These are phyloP conservation scores for Ooceraea biroi DNA, from an alignment of 1,140 invertebrate genomes.

Conservation along the genomic window DNA sequence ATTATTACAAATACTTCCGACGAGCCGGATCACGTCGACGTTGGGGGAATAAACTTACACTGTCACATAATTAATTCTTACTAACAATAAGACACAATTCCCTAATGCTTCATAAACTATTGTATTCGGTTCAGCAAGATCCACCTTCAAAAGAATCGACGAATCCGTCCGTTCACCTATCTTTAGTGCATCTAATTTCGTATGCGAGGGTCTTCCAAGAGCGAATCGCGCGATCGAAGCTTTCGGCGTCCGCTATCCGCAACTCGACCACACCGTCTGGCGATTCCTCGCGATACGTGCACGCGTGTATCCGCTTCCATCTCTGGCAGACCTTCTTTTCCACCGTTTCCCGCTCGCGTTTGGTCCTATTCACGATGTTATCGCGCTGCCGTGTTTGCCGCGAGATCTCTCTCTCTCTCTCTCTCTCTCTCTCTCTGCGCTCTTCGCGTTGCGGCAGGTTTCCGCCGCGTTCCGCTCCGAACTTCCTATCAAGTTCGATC, in stretches of 20 bases:
- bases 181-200: neutral
- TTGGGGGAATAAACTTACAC: too few relatives aligned
- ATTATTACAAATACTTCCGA: too few relatives aligned
- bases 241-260: neutral
- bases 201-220: neutral
- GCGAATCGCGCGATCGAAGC: neutral
- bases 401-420: too few relatives aligned
- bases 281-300: neutral
- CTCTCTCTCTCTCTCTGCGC: too few relatives aligned
- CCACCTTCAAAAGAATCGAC: too few relatives aligned
- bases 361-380: slow-evolving; percentile 1
- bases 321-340: slow-evolving; percentile 12
- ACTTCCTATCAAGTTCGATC: slow-evolving; percentile 53
- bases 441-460: too few relatives aligned
- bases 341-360: slow-evolving; percentile 1
- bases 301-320: neutral
- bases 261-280: neutral
- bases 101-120: too few relatives aligned
- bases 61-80: too few relatives aligned
- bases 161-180: too few relatives aligned
- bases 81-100: too few relatives aligned
- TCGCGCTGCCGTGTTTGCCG: slow-evolving; percentile 29
- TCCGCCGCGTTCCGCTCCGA: slow-evolving; percentile 18
- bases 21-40: too few relatives aligned
- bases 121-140: too few relatives aligned